A percentile compares a stretch with the other conserved stretches of the same genome.
Evolutionary conservation across 1,140 invertebrate genomes (phyloP).

Genomic region (Pachyrhynchus sulphureomaculatus): DNA sequence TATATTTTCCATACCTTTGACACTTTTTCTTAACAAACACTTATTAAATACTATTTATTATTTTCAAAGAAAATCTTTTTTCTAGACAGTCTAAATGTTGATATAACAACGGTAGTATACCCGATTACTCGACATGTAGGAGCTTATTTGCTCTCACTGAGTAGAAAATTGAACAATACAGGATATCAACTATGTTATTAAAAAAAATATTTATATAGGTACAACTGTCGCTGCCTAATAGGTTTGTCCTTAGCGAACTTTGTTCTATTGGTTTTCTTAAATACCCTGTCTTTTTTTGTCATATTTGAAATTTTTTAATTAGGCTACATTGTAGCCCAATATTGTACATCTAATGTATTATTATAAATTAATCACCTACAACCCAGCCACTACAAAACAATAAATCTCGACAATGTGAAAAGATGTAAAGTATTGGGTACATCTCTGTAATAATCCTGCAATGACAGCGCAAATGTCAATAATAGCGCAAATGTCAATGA

Average conservation of each 20-base stretch:
- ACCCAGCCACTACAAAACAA: too few species aligned
- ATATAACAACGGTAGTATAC: conserved; percentile 29
- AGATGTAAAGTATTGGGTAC: too few species aligned
- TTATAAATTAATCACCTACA: background rate
- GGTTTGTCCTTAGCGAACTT: conserved; percentile 14
- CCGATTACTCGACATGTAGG: conserved; percentile 5
- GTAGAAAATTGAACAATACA: conserved; percentile 29
- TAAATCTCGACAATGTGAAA: too few species aligned
- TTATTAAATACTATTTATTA: conserved; percentile 22
- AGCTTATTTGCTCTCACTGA: conserved; percentile 1
- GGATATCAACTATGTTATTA: conserved; percentile 14
- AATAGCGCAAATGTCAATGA: too few species aligned
- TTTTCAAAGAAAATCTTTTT: conserved; percentile 23
- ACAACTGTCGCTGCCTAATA: conserved; percentile 22
- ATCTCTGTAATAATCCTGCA: too few species aligned
- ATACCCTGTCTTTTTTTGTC: conserved; percentile 16
- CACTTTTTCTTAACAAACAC: conserved; percentile 25
- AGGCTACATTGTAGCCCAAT: background rate
- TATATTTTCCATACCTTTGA: conserved; percentile 20
- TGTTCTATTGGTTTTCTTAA: conserved; percentile 4
- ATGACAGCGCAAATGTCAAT: too few species aligned
- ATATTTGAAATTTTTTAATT: background rate
- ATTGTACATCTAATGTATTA: background rate
- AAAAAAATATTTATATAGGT: conserved; percentile 21
- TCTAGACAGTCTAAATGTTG: conserved; percentile 28